A percentile compares a stretch with the other conserved stretches of the same genome.
phyloP scores from a whole-genome alignment of 1,140 invertebrate species.

The Diprion similis region DNA sequence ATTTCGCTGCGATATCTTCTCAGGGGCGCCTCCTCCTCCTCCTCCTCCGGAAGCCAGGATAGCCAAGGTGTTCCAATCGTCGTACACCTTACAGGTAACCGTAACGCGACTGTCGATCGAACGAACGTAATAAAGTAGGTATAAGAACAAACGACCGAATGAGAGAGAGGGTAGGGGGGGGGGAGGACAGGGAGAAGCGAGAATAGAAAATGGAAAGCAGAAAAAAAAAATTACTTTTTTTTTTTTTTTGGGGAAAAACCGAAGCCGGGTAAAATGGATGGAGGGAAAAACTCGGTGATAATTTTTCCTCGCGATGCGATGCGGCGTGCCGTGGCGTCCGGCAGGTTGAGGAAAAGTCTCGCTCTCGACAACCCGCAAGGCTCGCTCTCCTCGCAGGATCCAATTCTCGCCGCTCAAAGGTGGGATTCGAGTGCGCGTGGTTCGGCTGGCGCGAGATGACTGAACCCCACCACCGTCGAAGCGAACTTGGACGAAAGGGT shows the following conservation, averaged over 20 bases:
- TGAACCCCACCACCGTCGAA: conserved; percentile 44
- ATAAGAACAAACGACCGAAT: too few relatives aligned
- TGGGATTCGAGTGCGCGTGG: conserved; percentile 40
- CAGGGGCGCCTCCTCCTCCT: too few relatives aligned
- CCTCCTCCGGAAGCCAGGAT: too few relatives aligned
- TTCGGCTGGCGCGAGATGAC: conserved; percentile 58
- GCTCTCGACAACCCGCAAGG: not conserved
- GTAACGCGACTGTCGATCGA: too few relatives aligned
- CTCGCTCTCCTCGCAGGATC: not conserved
- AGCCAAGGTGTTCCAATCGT: too few relatives aligned
- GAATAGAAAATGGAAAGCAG: not conserved
- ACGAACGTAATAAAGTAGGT: too few relatives aligned
- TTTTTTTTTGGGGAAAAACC: too few relatives aligned
- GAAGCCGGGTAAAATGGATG: not conserved
- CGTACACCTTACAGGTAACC: too few relatives aligned
- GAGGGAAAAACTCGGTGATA: not conserved
- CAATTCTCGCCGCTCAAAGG: not conserved
- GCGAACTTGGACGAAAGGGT: conserved; percentile 19
- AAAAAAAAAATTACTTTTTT: too few relatives aligned
- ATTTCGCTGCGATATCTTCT: too few relatives aligned
- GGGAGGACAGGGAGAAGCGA: too few relatives aligned
- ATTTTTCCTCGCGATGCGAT: not conserved
- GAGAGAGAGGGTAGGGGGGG: too few relatives aligned
- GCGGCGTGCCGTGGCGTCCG: not conserved
- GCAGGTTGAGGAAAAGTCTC: not conserved